Evolutionary conservation across 2,888 invertebrate genomes (phyloP), one percentile per base, ranked within the genome.

Genomic region (Notodonta ziczac): DNA sequence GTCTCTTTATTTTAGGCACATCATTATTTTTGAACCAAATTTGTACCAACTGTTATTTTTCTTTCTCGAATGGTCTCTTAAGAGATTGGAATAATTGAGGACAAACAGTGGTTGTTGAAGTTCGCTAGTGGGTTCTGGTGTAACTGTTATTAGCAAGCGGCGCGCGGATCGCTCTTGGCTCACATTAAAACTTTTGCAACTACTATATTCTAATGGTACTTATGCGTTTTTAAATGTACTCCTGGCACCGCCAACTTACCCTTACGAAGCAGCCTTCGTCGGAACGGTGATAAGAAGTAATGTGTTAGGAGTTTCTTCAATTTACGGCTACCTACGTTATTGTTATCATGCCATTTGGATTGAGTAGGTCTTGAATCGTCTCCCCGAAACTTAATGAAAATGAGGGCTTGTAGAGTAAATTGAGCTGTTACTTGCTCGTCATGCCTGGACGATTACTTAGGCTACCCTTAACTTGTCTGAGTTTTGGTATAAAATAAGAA

Each of bases 31-130:
- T 35, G 35, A 5, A 35, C 35, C 35, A 6, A 35, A 7, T 35
- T 35, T 4, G 35, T 35, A 35, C 35, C 35, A 5, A 35, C 35
- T 6, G 46, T 5, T n/a, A n/a, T n/a, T 46, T 46, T 46, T 46
- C 46, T n/a, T 8, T 10, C 10, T 42, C 42, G 3, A 42, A 42
- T 42, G 42, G 42, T 10, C 10, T 42, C 42, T 40, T 8, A 39
- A 40, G 42, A 42, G 72, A 78, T 80, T 77, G 72, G 75, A 81
- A 35, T 7, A 35, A 77, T 79, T 72, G 70, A 70, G 72, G 82
- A 76, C 78, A 24, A 77, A 78, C 70, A 69, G 75, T 76, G 66
- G 70, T 78, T 68, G 58, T 61, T 39, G 57, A 69, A 80, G 68
- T 72, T 70, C 56, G 69, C 58, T 74, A 73, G 68, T 69, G 72